These are phyloP conservation scores for Diprion similis DNA, from an alignment of 1,140 invertebrate genomes.

Conservation along the genomic window DNA sequence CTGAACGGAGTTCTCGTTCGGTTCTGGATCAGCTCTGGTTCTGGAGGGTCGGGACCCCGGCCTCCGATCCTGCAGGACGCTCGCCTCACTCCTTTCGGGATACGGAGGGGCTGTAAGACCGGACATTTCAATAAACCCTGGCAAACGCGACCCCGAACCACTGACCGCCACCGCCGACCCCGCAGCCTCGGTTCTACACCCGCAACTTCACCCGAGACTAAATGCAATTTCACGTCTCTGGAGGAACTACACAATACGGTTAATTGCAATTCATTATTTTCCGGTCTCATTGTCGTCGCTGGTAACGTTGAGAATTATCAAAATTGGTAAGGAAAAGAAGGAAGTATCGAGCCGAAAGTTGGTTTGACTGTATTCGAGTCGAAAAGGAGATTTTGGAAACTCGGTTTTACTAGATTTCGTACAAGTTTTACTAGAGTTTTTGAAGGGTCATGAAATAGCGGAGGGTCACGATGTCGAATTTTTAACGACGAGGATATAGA, in stretches of 20 bases:
- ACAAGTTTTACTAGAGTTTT: too few species aligned
- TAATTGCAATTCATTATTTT: background rate
- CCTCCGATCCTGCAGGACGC: too few species aligned
- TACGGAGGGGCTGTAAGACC: constrained; percentile 47
- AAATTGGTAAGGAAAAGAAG: too few species aligned
- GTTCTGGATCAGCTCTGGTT: background rate
- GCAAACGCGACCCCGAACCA: constrained; percentile 51
- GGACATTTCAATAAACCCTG: constrained; percentile 61
- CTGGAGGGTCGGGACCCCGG: background rate
- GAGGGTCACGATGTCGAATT: too few species aligned
- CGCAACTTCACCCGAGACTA: constrained; percentile 34
- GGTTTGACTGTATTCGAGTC: too few species aligned
- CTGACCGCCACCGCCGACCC: constrained; percentile 50
- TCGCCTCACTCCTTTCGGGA: constrained; percentile 2
- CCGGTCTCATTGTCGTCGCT: too few species aligned
- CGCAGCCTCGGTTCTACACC: constrained; percentile 44
- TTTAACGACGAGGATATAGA: too few species aligned
- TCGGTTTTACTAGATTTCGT: too few species aligned
- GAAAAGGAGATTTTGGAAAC: too few species aligned
- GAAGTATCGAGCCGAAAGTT: too few species aligned
- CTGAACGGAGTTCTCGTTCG: background rate
- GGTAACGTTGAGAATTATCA: too few species aligned
- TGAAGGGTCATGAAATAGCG: too few species aligned
- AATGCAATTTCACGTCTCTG: background rate
- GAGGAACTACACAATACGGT: background rate